Percentiles rank a stretch among this genome's conserved stretches.
Conservation (phyloP, 2,888 invertebrate species). For the Kuschelorhynchus macadamiae region DNA sequence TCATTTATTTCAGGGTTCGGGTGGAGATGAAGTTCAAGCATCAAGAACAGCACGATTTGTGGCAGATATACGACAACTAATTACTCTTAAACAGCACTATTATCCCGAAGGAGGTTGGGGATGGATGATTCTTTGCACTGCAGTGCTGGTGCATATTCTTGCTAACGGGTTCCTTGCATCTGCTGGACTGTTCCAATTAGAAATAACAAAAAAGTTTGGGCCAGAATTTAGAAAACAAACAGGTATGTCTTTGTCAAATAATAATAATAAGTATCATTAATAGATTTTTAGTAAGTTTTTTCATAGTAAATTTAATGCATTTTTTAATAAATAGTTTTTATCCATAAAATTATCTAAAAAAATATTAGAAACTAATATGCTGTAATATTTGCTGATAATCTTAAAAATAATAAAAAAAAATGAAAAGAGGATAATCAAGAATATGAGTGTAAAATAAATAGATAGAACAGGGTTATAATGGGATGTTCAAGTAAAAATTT, state of each 20-base stretch:
- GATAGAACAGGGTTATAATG: too few species aligned
- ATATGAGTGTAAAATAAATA: too few species aligned
- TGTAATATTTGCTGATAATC: too few species aligned
- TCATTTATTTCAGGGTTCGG: conserved; percentile 62
- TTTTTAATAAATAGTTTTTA: too few species aligned
- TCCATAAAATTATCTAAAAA: too few species aligned
- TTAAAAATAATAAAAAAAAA: too few species aligned
- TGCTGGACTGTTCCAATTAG: conserved; percentile 69
- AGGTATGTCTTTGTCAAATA: conserved; percentile 73
- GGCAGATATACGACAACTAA: conserved; percentile 73
- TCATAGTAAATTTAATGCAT: too few species aligned
- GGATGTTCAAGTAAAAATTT: too few species aligned
- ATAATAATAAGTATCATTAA: too few species aligned
- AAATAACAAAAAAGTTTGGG: conserved; percentile 69
- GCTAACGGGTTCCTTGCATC: conserved; percentile 83
- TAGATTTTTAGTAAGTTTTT: too few species aligned
- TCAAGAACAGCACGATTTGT: conserved; percentile 71
- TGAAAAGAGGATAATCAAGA: too few species aligned
- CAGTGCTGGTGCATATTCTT: conserved; percentile 80
- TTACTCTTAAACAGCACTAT: conserved; percentile 84
- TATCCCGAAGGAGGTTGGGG: conserved; percentile 93
- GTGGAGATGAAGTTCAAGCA: conserved; percentile 69
- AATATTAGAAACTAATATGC: too few species aligned
- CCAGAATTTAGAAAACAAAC: conserved; percentile 74
- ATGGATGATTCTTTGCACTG: conserved; percentile 83